Percentiles rank a stretch among this genome's conserved stretches.
Evolutionary conservation across 2,797 vertebrate genomes (phyloP).

Genomic region (Odontamblyopus lacepedii): DNA sequence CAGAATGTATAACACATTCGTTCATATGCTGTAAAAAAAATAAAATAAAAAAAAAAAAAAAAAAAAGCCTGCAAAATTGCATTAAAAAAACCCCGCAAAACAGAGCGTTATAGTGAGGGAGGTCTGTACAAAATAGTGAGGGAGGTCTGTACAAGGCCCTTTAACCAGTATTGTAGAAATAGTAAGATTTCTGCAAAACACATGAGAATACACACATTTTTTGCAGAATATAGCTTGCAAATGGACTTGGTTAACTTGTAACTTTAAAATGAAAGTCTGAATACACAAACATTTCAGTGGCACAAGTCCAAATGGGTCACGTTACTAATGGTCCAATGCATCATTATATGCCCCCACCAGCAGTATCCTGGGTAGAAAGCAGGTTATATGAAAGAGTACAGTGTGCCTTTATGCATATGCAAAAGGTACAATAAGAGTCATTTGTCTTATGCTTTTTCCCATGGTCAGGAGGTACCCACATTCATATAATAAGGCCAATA

Average conservation of each 20-base stretch:
- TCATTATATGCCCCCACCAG: conserved; percentile 7
- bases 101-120: too few relatives aligned
- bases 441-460: background rate
- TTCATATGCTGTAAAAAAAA: too few relatives aligned
- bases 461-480: background rate
- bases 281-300: background rate
- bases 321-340: conserved; percentile 2
- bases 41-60: too few relatives aligned
- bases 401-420: background rate
- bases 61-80: too few relatives aligned
- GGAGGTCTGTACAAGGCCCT: too few relatives aligned
- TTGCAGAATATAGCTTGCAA: too few relatives aligned
- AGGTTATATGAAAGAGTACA: background rate
- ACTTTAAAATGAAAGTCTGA: background rate
- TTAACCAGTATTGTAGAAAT: background rate
- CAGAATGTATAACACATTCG: too few relatives aligned
- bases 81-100: too few relatives aligned
- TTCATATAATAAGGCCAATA: background rate
- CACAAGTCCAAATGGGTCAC: conserved; percentile 12
- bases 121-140: too few relatives aligned
- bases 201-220: background rate
- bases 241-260: too few relatives aligned
- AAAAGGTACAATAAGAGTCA: background rate
- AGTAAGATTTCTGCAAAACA: background rate
- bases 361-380: conserved; percentile 1